Base-by-base conservation (phyloP, 2,797 vertebrate species). In the Myripristis jacobus region DNA sequence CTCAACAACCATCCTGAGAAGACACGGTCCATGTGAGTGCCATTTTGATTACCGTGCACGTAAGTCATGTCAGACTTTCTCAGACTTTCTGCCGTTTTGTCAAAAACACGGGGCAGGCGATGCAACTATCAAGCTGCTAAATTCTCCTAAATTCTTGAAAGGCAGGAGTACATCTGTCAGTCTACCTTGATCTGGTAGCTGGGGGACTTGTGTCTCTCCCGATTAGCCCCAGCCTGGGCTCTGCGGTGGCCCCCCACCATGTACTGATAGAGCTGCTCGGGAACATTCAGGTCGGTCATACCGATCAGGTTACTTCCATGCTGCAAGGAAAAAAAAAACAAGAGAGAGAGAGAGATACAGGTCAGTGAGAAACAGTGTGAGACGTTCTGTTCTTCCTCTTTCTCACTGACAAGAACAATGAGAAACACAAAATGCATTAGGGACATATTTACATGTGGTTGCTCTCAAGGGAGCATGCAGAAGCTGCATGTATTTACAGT, bases 211-310 rank as follows among this genome's bases (percentile, higher is more conserved):
- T 98, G 97, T 75, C 97, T 96, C 88, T 99, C 98, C 56, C 97
- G 92, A 91, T 94, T 97, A 82, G 96, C 93, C 50, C 97, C 97
- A 0, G 94, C 91, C 78, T 97, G 97, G 78, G 96, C 94, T 21
- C 96, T 94, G 13, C 97, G 93, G 68, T 99, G 97, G 0, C 98
- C 98, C 44, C 97, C 98, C 8, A 99, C 97, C 98, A 99, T 99
- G 89, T 99, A 99, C 90, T 99, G 98, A 88, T 99, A 99, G 34
- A 99, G 92, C 92, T 99, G 98, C 92, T 99, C 98, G 0, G 98
- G 97, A 27, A 99, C 98, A 0, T 99, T 99, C 83, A 99, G 94
- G 86, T 99, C 98, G 0, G 96, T 97, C 98, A 99, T 99, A 12
- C 98, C 97, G 36, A 98, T 98, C 83, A 99, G 87, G 87, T 98